Evolutionary conservation across 2,888 invertebrate species (phyloP), one percentile per base, ranked within the genome.

Genomic region (Muschampia plurimacula): DNA sequence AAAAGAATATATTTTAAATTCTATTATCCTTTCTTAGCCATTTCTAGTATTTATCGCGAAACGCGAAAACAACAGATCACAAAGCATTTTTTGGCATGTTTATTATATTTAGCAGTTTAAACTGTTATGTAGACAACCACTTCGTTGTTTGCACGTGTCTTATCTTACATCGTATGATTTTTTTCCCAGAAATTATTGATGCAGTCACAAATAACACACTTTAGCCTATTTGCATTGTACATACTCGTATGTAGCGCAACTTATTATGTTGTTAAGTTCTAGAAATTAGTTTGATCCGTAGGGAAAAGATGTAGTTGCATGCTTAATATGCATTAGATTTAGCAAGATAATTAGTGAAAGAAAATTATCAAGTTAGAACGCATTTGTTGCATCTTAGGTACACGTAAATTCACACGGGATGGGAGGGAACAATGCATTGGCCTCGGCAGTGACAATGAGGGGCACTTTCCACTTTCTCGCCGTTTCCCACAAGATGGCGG

Each of bases 391-490:
- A 49, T 63, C 67, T 67, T 52, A 44, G 32, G 32, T 66, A 39
- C 52, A 22, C 12, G 52, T 60, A 52, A 52, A 63, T 89, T 92
- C 90, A 83, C 89, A 91, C 86, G 89, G 85, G 86, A 88, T 87
- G 86, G 83, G 81, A 76, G 74, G 76, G 74, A 32, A 32, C 90
- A 89, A 90, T 88, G 86, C 80, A 70, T 77, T 85, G 86, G 86
- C 89, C 89, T 86, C 86, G 89, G 84, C 90, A 90, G 84, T 92
- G 91, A 91, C 92, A 92, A 92, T 93, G 83, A 77, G 81, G 81
- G 81, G 80, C 85, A 89, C 93, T 93, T 93, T 93, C 93, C 87
- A 93, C 92, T 92, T 93, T 93, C 92, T 87, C 88, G 85, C 82
- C 81, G 76, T 81, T 91, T 92, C 90, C 84, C 90, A 91, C 89